These are phyloP conservation scores for Mus spretus DNA, from an alignment of 2,797 vertebrate species.

Conservation along the genomic window DNA sequence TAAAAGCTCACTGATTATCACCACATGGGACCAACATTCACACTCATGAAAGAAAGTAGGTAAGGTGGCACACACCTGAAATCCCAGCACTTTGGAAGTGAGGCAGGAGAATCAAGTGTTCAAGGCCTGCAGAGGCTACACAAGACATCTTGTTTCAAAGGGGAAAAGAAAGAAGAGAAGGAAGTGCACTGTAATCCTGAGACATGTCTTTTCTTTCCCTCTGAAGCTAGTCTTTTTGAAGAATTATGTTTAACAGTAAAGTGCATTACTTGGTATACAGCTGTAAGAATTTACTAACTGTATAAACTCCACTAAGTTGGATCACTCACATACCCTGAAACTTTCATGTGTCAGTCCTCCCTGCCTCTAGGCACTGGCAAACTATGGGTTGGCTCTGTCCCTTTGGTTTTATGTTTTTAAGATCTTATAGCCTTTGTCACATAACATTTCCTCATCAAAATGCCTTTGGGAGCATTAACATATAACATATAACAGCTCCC, in stretches of 20 bases:
- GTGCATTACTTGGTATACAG: background rate
- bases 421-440: background rate
- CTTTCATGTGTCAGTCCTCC: background rate
- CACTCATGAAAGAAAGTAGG: background rate
- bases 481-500: slow-evolving; percentile 12
- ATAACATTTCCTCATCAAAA: slow-evolving; percentile 15
- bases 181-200: background rate
- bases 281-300: slow-evolving; percentile 16
- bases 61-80: background rate
- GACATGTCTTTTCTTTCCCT: background rate
- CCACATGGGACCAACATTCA: background rate
- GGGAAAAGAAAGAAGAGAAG: background rate
- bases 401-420: slow-evolving; percentile 47
- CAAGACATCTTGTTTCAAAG: background rate
- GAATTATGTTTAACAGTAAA: slow-evolving; percentile 38
- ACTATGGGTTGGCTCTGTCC: background rate
- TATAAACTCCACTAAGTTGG: background rate
- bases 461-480: too few relatives aligned
- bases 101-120: background rate
- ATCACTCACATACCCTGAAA: background rate
- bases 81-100: background rate
- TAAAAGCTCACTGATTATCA: slow-evolving; percentile 10
- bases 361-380: background rate
- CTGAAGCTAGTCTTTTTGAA: slow-evolving; percentile 17
- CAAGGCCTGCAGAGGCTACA: background rate